A percentile compares a stretch with the other conserved stretches of the same genome.
These are phyloP conservation scores for Girardia tigrina DNA, from an alignment of 2,888 invertebrate species.

Conservation along the genomic window DNA sequence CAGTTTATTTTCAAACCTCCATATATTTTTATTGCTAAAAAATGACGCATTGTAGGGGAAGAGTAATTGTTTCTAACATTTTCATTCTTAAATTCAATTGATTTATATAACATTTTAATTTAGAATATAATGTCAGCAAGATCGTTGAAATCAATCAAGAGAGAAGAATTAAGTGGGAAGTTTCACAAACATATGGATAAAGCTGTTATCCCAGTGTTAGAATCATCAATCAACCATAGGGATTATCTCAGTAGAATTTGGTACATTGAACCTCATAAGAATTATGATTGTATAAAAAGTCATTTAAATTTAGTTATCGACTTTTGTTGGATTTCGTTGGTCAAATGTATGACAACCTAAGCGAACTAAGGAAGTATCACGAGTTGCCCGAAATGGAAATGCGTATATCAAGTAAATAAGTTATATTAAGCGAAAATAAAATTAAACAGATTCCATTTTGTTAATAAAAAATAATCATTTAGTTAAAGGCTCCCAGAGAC, in stretches of 20 bases:
- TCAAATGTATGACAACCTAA: neutral
- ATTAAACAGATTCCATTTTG: neutral
- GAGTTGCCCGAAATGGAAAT: neutral
- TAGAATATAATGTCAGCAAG: neutral
- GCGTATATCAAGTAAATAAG: neutral
- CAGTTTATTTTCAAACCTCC: too few relatives aligned
- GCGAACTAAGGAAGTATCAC: neutral
- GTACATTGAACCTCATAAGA: neutral
- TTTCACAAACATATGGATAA: constrained; percentile 18
- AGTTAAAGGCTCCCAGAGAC: neutral
- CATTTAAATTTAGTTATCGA: neutral
- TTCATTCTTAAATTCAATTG: neutral
- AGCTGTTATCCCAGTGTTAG: neutral
- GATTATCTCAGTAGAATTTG: neutral
- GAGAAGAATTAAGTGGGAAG: neutral
- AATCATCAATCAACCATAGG: neutral
- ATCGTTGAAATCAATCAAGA: neutral
- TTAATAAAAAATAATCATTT: neutral
- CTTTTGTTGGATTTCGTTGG: constrained; percentile 16
- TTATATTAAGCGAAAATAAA: neutral
- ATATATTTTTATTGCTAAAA: too few relatives aligned
- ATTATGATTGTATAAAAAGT: too few relatives aligned
- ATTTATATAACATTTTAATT: neutral
- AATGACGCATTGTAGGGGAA: too few relatives aligned
- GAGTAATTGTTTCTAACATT: too few relatives aligned